Percentiles rank a stretch among this genome's conserved stretches.
These are phyloP conservation scores for Mallotus villosus DNA, from an alignment of 2,797 vertebrate genomes.

Conservation along the genomic window DNA sequence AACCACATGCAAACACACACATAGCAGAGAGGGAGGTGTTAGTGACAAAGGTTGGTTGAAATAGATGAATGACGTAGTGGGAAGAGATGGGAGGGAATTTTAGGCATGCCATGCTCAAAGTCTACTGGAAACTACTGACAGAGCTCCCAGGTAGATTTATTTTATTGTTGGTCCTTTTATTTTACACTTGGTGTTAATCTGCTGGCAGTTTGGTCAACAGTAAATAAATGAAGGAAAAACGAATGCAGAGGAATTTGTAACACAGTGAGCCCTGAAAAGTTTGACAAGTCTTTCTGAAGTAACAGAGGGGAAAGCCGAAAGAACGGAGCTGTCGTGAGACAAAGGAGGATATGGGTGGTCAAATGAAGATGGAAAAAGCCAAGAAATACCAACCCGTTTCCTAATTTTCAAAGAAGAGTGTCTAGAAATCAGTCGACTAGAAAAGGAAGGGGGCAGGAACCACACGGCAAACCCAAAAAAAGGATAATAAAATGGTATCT, in stretches of 20 bases:
- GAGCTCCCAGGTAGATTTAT: slow-evolving; percentile 59
- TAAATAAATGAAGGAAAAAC: slow-evolving; percentile 26
- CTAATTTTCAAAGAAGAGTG: slow-evolving; percentile 47
- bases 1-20: slow-evolving; percentile 60
- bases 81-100: slow-evolving; percentile 25
- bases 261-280: slow-evolving; percentile 34
- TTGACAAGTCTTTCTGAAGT: slow-evolving; percentile 36
- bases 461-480: slow-evolving; percentile 87
- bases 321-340: slow-evolving; percentile 20
- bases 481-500: slow-evolving; percentile 85
- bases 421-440: slow-evolving; percentile 60
- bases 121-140: slow-evolving; percentile 74
- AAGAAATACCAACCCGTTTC: slow-evolving; percentile 62
- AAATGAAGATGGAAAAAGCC: slow-evolving; percentile 23
- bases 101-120: slow-evolving; percentile 79
- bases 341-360: slow-evolving; percentile 31
- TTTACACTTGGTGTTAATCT: slow-evolving; percentile 53
- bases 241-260: slow-evolving; percentile 19
- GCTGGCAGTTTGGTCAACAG: slow-evolving; percentile 64
- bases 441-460: slow-evolving; percentile 65
- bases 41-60: slow-evolving; percentile 61
- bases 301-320: slow-evolving; percentile 33
- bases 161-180: slow-evolving; percentile 17
- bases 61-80: not conserved
- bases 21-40: slow-evolving; percentile 51